Percentiles rank a stretch among this genome's conserved stretches.
Evolutionary conservation across 1,140 invertebrate genomes (phyloP).

Genomic region (Tetramorium simillimum): DNA sequence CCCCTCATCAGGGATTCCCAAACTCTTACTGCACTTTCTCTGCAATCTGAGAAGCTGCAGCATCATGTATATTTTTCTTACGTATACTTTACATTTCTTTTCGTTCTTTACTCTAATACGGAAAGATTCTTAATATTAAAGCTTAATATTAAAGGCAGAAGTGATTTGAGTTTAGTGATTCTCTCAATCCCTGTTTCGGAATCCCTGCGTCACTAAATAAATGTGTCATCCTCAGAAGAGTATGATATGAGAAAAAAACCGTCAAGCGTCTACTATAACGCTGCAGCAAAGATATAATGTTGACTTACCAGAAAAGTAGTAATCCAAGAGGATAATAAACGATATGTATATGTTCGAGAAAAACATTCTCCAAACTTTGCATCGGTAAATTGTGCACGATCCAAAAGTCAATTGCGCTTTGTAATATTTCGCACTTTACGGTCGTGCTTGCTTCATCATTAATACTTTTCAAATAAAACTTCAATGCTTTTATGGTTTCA

Average conservation of each 20-base stretch:
- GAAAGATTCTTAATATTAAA: background rate
- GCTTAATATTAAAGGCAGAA: no score
- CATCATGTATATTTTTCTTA: background rate
- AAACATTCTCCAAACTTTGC: conserved; percentile 82
- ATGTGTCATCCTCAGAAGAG: background rate
- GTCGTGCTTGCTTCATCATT: conserved; percentile 79
- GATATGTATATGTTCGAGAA: conserved; percentile 82
- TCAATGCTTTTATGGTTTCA: conserved; percentile 80
- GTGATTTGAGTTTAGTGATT: background rate
- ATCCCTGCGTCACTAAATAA: background rate
- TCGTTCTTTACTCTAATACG: background rate
- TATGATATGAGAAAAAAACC: background rate
- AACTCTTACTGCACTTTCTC: background rate
- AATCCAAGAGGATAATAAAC: conserved; percentile 84
- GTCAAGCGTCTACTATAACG: background rate
- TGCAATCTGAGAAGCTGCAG: background rate
- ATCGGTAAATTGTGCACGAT: conserved; percentile 83
- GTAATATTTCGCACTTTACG: conserved; percentile 80
- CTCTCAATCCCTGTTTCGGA: background rate
- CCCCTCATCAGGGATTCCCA: background rate
- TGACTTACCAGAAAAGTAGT: conserved; percentile 82
- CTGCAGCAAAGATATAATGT: background rate
- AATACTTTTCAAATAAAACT: conserved; percentile 83
- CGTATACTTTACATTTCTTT: background rate
- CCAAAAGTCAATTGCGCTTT: conserved; percentile 84